Evolutionary conservation across 2,113 vertebrate species (phyloP), one percentile per base, ranked within the genome.

Genomic region (Dasypus novemcinctus): DNA sequence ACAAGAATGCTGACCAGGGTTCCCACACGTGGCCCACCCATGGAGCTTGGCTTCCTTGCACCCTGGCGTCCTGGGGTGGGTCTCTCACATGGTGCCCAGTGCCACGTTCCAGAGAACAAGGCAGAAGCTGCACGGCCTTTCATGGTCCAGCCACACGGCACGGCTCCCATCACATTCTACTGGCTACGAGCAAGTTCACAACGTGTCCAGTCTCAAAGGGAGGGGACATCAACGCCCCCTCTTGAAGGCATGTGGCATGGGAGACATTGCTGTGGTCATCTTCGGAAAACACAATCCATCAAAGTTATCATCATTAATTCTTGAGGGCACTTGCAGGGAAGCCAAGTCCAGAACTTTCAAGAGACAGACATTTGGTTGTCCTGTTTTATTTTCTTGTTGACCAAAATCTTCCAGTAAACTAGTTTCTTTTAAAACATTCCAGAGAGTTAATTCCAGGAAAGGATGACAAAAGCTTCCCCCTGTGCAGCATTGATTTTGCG

Each of bases 381-480:
- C 25, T 33, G 29, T 52, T 72, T 93, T 14, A 59, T 64, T 38
- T 61, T 72, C 31, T 46, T 13, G 13, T 29, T 18, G 59, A 74
- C 38, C 7, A 41, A 72, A 29, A 54, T 64, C 36, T 82, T 64
- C 59, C 68, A 54, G 66, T 64, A 74, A 88, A 54, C 41, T 89
- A 41, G 36, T 52, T 74, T 64, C 76, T 66, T 69, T 54, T 43
- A 57, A 94, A 94, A 72, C 21, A 57, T n/a, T 82, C 64, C 74
- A 64, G 46, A 80, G 66, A 3, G 12, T 80, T 74, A 29, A 61
- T 74, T 66, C 57, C n/a, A 43, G 68, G 66, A 88, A 71, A 93
- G 64, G 57, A 52, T 82, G 57, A 52, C 54, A 72, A n/a, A 64
- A 54, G n/a, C 64, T 57, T 49, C 8, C 41, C 36, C 46, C 49